These are phyloP conservation scores for Elaphurus davidianus DNA, from an alignment of 2,113 vertebrate species.

Conservation along the genomic window DNA sequence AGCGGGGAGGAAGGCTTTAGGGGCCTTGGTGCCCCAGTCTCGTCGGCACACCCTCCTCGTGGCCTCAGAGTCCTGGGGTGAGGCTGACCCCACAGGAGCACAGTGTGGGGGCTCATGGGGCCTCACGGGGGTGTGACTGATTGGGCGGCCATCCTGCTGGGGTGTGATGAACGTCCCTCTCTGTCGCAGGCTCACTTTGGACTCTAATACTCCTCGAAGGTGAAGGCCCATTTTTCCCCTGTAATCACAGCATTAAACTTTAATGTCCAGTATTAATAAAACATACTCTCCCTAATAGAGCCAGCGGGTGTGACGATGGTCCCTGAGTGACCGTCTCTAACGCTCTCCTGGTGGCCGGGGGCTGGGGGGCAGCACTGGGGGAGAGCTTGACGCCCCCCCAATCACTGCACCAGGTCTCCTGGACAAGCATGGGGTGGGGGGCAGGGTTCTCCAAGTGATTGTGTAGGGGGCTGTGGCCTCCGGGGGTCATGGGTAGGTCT, in stretches of 20 bases:
- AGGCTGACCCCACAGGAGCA: background rate
- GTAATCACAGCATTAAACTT: slow-evolving; percentile 82
- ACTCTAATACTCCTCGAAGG: slow-evolving; percentile 69
- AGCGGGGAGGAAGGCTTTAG: accelerated
- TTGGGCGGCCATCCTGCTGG: background rate
- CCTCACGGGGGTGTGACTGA: background rate
- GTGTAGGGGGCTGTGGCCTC: accelerated
- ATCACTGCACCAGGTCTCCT: accelerated
- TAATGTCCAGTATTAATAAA: slow-evolving; percentile 77
- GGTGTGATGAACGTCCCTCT: slow-evolving; percentile 67
- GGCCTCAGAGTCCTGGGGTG: background rate
- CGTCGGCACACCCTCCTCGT: background rate
- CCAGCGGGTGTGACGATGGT: background rate
- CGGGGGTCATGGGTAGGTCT: accelerated
- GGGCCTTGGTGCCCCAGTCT: background rate
- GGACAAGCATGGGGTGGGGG: accelerated
- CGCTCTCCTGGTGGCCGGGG: background rate
- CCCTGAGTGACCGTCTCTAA: background rate
- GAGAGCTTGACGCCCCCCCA: background rate
- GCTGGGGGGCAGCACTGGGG: accelerated
- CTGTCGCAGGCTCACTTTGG: slow-evolving; percentile 1
- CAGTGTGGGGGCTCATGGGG: accelerated
- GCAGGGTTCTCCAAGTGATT: accelerated
- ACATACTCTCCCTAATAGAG: slow-evolving; percentile 61
- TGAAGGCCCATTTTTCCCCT: slow-evolving; percentile 78